Evolutionary conservation across 2,888 invertebrate genomes (phyloP), one percentile per base, ranked within the genome.

Genomic region (Cheilosia pagana): DNA sequence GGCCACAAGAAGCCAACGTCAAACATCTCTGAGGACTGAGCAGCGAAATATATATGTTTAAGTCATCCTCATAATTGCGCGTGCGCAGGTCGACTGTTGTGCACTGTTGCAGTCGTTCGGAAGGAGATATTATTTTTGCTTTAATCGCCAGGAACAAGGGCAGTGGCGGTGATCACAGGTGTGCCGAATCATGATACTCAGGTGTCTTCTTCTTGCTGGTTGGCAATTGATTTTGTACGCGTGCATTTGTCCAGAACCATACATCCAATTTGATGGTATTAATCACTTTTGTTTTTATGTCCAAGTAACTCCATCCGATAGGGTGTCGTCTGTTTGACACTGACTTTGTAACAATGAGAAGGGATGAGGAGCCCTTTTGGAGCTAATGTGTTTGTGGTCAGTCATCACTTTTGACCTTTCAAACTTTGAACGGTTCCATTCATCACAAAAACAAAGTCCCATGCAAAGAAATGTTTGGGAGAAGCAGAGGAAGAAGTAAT

Each of bases 211-310:
- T 23, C 71, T 45, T 10, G 31, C 21, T 50, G 23, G 65, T 31
- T 43, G 31, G 72, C 67, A 62, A 82, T 77, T 60, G 67, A 82
- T 72, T 72, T 67, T 35, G 48, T 39, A 53, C 41, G 53, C 70
- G 39, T 76, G 52, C 59, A 63, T 25, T 28, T 74, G 55, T 25
- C 50, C 35, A 45, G 28, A 45, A 48, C 28, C 41, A 35, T 67
- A 45, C 39, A 74, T 41, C 77, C 60, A 77, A 60, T 77, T 77
- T 82, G 77, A 82, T 77, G 77, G 72, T 77, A 82, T 77, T 82
- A 77, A 82, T 82, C 77, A 82, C 71, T 78, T 82, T 67, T 28
- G 68, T 55, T 45, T 41, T 48, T 53, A 35, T 35, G 35, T 35
- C 3, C 35, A 4, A 12, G 35, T 35, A 35, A 8, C 10, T 3